These are phyloP conservation scores for Papilio elwesi DNA, from an alignment of 2,888 invertebrate genomes.

Conservation along the genomic window DNA sequence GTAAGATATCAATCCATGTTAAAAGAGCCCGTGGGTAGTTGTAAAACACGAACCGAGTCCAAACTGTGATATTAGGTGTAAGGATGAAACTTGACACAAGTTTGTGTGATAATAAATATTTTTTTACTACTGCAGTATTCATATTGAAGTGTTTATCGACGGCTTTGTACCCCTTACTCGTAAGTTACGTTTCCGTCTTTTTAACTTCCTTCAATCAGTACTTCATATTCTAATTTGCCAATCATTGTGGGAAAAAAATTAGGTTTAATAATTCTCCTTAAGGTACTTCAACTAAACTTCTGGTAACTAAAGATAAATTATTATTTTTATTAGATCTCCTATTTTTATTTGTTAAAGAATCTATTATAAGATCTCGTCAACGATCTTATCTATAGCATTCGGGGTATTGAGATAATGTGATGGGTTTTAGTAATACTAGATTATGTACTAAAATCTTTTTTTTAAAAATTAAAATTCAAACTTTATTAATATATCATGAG, in stretches of 20 bases:
- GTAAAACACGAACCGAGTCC: constrained; percentile 35
- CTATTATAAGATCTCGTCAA: too few relatives aligned
- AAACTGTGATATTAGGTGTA: constrained; percentile 70
- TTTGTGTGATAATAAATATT: constrained; percentile 76
- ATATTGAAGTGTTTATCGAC: constrained; percentile 68
- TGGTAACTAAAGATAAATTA: too few relatives aligned
- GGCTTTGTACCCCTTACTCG: constrained; percentile 66
- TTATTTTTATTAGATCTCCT: too few relatives aligned
- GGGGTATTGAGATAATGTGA: too few relatives aligned
- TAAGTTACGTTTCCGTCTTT: constrained; percentile 28
- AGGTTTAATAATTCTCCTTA: background rate
- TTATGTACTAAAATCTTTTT: too few relatives aligned
- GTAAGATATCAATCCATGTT: constrained; percentile 77
- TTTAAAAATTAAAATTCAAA: too few relatives aligned
- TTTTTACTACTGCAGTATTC: constrained; percentile 77
- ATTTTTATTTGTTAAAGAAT: too few relatives aligned
- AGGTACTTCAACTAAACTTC: too few relatives aligned
- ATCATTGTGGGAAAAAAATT: background rate
- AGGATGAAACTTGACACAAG: constrained; percentile 50
- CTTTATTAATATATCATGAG: too few relatives aligned
- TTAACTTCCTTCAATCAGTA: background rate
- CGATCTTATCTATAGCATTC: too few relatives aligned
- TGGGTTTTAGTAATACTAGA: too few relatives aligned
- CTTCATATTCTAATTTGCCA: background rate
- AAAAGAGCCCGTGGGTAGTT: constrained; percentile 54